phyloP scores from a whole-genome alignment of 1,140 invertebrate genomes.

The Trichoplusia ni region DNA sequence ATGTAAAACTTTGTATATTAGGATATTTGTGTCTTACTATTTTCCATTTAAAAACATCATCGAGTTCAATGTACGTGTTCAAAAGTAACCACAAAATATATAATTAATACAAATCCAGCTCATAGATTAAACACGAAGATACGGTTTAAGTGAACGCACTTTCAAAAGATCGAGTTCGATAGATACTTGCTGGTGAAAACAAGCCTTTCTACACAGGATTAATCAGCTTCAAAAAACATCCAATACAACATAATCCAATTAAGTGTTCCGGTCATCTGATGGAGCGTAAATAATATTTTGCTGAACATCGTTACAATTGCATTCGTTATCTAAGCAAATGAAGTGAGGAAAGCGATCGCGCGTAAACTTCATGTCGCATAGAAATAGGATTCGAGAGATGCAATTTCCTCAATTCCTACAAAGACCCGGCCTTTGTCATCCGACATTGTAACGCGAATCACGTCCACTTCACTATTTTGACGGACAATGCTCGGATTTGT shows the following conservation, averaged over 20 bases:
- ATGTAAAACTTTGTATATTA: no score
- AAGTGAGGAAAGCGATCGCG: conserved; percentile 46
- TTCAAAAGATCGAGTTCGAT: neutral
- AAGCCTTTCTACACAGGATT: conserved; percentile 17
- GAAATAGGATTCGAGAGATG: conserved; percentile 63
- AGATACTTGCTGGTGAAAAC: no score
- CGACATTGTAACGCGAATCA: conserved; percentile 53
- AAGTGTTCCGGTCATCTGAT: conserved; percentile 6
- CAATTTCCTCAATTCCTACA: conserved; percentile 62
- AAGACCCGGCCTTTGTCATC: conserved; percentile 54
- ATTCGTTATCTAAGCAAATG: conserved; percentile 34
- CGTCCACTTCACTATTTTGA: conserved; percentile 46
- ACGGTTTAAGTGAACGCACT: no score
- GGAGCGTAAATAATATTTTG: conserved; percentile 21
- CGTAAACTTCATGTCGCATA: conserved; percentile 43
- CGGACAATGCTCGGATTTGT: conserved; percentile 44
- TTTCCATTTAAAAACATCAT: no score
- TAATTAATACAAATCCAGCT: no score
- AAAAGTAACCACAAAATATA: no score
- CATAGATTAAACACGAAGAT: no score
- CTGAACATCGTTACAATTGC: neutral
- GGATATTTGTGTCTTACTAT: no score
- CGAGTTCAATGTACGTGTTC: no score
- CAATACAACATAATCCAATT: conserved; percentile 27
- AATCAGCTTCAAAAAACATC: conserved; percentile 28